These are phyloP conservation scores for Mobula hypostoma DNA, from an alignment of 2,113 vertebrate species.

Conservation along the genomic window DNA sequence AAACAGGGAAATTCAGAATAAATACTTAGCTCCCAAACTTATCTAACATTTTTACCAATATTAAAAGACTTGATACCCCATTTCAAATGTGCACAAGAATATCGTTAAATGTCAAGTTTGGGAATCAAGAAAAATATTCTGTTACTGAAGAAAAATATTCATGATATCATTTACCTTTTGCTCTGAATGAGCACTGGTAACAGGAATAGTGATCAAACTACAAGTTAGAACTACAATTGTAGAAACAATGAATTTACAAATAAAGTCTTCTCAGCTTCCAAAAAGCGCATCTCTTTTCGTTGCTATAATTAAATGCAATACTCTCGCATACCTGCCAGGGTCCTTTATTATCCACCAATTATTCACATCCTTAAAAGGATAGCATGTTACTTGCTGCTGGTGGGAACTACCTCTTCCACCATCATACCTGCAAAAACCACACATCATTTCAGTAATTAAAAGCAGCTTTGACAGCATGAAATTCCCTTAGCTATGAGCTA, in stretches of 20 bases:
- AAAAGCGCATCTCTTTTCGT: neutral
- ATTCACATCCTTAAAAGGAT: conserved; percentile 94
- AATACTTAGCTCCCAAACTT: neutral
- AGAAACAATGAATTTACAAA: neutral
- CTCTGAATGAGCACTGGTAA: neutral
- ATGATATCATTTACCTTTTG: neutral
- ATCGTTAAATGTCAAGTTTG: too few species aligned
- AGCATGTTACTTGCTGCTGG: conserved; percentile 95
- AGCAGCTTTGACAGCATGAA: neutral
- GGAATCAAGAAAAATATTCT: neutral
- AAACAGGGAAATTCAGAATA: neutral
- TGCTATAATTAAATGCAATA: neutral
- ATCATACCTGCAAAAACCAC: conserved; percentile 66
- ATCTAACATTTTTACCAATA: neutral
- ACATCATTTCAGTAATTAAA: neutral
- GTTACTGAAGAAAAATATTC: neutral
- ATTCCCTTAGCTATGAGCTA: neutral
- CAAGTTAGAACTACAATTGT: too few species aligned
- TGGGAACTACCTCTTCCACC: conserved; percentile 91
- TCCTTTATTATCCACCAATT: conserved; percentile 99
- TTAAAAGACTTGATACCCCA: neutral
- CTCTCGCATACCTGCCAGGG: conserved; percentile 64
- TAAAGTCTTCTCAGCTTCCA: neutral
- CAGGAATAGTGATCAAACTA: neutral
- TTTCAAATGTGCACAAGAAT: neutral